Percentiles rank a stretch among this genome's conserved stretches.
Evolutionary conservation across 2,888 invertebrate genomes (phyloP).

Genomic region (Mythimna impura): DNA sequence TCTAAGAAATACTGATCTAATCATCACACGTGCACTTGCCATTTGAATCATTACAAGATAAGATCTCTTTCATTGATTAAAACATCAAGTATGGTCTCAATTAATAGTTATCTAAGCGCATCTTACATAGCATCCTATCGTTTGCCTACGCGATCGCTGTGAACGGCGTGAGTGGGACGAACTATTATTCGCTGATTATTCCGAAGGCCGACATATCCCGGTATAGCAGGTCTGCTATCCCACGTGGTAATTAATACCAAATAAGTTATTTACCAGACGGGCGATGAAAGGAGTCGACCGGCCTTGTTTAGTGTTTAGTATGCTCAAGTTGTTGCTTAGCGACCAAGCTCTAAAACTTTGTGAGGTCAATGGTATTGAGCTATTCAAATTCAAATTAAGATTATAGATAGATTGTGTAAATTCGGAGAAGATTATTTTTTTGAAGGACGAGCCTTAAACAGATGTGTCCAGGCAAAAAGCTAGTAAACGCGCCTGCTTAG

Average conservation of each 20-base stretch:
- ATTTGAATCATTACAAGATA: constrained; percentile 13
- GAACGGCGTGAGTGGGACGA: constrained; percentile 78
- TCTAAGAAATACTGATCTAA: not conserved
- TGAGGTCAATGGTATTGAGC: constrained; percentile 44
- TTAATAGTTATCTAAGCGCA: constrained; percentile 40
- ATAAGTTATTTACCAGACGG: constrained; percentile 64
- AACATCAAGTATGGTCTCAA: constrained; percentile 26
- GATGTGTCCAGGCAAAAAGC: not conserved
- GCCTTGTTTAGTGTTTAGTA: constrained; percentile 50
- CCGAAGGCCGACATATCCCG: constrained; percentile 72
- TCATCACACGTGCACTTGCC: not conserved
- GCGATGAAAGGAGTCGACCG: constrained; percentile 55
- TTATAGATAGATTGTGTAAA: not conserved
- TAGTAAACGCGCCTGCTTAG: not conserved
- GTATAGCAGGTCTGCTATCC: constrained; percentile 76
- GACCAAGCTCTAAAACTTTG: constrained; percentile 37
- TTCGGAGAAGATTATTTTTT: not conserved
- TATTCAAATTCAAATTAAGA: constrained; percentile 22
- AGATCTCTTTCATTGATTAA: constrained; percentile 26
- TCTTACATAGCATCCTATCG: constrained; percentile 42
- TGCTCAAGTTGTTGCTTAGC: constrained; percentile 32
- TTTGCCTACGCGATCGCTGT: constrained; percentile 73
- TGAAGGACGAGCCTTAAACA: not conserved
- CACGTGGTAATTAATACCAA: constrained; percentile 81
- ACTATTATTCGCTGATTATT: constrained; percentile 69